Base-by-base conservation (phyloP, 2,888 invertebrate genomes). In the Clepsis dumicolana region DNA sequence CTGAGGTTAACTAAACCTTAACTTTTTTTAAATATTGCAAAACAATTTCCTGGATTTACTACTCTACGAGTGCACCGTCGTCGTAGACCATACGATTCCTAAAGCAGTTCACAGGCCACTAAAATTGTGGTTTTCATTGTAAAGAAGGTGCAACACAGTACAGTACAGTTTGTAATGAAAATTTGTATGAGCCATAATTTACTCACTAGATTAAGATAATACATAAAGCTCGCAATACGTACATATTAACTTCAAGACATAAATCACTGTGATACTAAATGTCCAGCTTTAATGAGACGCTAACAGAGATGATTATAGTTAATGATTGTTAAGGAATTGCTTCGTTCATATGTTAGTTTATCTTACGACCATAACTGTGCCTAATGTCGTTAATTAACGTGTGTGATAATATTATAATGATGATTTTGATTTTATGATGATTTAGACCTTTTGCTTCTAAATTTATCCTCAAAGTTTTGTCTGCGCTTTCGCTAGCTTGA, bases 241-340 rank as follows among this genome's bases (percentile, higher is more conserved):
- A 44, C 29, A 29, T 7, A 29, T 41, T 60, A 10, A 48, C 29
- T 60, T n/a, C 4, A 14, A 48, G 44, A 60, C 29, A 60, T 60
- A 29, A 29, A 60, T 60, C 60, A 60, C 10, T 5, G 48, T 29
- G 60, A 44, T 48, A 48, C 29, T 29, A 32, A 48, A 60, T 48
- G 10, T 10, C 60, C n/a, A 48, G 57, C 24, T 0, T 48, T 60
- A 60, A 60, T 60, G 48, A 48, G 44, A 16, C 32, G 60, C 48
- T 48, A 60, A 60, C 60, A 48, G 29, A 60, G 60, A 60, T 48
- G 60, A 60, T 60, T 60, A 48, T 25, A 29, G 48, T 60, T 60
- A 29, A 60, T 29, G 27, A 57, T 21, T 48, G 59, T 27, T 44
- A 25, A 44, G 25, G 44, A 27, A 60, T 60, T 60, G 44, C 44